A percentile compares a stretch with the other conserved stretches of the same genome.
Evolutionary conservation across 2,113 vertebrate species (phyloP).

Genomic region (Bagarius yarrelli): DNA sequence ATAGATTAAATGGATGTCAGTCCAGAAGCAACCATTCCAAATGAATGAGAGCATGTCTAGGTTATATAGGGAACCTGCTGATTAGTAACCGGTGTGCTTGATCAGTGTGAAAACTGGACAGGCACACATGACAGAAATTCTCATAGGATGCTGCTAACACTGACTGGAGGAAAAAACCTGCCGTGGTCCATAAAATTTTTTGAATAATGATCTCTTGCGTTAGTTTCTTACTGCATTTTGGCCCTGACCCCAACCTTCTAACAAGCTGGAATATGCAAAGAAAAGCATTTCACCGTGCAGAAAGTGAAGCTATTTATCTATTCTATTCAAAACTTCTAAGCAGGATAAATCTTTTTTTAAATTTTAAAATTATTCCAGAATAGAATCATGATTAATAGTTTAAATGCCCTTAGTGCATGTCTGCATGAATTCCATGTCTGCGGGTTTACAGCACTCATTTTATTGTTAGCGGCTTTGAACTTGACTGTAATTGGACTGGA

Average conservation of each 20-base stretch:
- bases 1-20: too few relatives aligned
- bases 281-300: too few relatives aligned
- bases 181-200: too few relatives aligned
- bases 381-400: background rate
- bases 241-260: too few relatives aligned
- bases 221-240: too few relatives aligned
- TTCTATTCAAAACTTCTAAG: too few relatives aligned
- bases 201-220: too few relatives aligned
- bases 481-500: background rate
- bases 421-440: background rate
- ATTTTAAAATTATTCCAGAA: too few relatives aligned
- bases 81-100: slow-evolving; percentile 6
- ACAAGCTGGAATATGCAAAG: too few relatives aligned
- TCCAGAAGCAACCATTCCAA: background rate
- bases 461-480: background rate
- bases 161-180: too few relatives aligned
- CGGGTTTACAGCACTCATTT: background rate
- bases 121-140: background rate
- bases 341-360: too few relatives aligned
- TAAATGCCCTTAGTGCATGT: background rate
- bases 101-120: background rate
- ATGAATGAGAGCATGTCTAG: background rate
- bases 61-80: background rate
- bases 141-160: background rate
- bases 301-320: too few relatives aligned